These are phyloP conservation scores for Proterorhinus semilunaris DNA, from an alignment of 2,113 vertebrate species.

Conservation along the genomic window DNA sequence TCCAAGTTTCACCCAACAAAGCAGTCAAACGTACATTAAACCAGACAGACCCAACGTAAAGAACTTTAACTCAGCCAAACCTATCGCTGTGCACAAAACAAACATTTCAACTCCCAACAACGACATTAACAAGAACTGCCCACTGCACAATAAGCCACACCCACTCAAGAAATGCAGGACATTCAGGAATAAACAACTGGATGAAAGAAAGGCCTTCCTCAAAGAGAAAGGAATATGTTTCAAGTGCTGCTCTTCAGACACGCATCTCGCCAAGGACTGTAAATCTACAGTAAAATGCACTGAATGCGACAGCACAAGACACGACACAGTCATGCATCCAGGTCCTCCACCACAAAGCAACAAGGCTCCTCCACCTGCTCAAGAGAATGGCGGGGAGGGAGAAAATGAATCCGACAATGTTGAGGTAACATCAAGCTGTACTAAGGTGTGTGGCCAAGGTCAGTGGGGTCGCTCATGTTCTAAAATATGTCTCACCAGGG, in stretches of 20 bases:
- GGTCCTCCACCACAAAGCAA: not conserved
- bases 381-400: conserved; percentile 22
- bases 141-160: conserved; percentile 4
- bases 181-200: conserved; percentile 10
- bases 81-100: too few relatives aligned
- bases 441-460: conserved; percentile 3
- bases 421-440: conserved; percentile 8
- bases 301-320: conserved; percentile 2
- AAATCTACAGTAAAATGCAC: conserved; percentile 27
- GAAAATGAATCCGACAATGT: not conserved
- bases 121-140: conserved; percentile 7
- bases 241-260: conserved; percentile 10
- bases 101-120: too few relatives aligned
- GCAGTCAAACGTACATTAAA: too few relatives aligned
- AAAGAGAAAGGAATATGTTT: conserved; percentile 30
- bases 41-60: too few relatives aligned
- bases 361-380: not conserved
- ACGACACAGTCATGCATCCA: conserved; percentile 9
- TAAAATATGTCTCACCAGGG: conserved; percentile 1
- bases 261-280: conserved; percentile 19
- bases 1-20: too few relatives aligned
- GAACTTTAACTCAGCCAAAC: too few relatives aligned
- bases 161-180: conserved; percentile 8
- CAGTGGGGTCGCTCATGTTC: not conserved
- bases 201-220: conserved; percentile 19